Evolutionary conservation across 2,888 invertebrate genomes (phyloP).

Genomic region (Lasioglossum figueresi): DNA sequence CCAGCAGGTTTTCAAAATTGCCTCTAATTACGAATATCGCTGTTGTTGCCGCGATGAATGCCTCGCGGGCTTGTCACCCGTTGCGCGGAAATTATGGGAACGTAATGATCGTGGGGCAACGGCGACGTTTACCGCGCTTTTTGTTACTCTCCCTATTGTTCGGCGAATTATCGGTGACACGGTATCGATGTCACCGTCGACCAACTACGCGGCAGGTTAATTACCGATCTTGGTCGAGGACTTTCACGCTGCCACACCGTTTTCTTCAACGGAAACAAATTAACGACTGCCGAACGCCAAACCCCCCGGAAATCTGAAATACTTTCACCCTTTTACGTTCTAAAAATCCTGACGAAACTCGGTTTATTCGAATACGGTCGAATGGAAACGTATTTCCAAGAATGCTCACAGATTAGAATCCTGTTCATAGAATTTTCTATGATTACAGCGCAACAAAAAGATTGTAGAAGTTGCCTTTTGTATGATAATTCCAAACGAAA

Average conservation of each 20-base stretch:
- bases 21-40: constrained; percentile 65
- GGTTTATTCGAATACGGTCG: too few species aligned
- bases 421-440: too few species aligned
- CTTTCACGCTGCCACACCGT: neutral
- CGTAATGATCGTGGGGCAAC: constrained; percentile 46
- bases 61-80: constrained; percentile 46
- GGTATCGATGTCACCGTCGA: neutral
- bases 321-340: too few species aligned
- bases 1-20: constrained; percentile 59
- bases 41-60: constrained; percentile 24
- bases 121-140: neutral
- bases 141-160: neutral
- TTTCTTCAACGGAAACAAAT: neutral
- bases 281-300: neutral
- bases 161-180: neutral
- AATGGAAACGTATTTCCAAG: too few species aligned
- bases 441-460: too few species aligned
- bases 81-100: constrained; percentile 47
- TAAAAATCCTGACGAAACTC: too few species aligned
- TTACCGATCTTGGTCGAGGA: neutral
- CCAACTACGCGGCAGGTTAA: neutral
- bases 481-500: too few species aligned
- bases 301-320: neutral
- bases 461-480: too few species aligned
- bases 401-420: too few species aligned